Evolutionary conservation across 30 jellyfish, hydroid and myxozoan species (phyloP), one percentile per base, ranked within the genome.

Genomic region (Sanderia malayensis): DNA sequence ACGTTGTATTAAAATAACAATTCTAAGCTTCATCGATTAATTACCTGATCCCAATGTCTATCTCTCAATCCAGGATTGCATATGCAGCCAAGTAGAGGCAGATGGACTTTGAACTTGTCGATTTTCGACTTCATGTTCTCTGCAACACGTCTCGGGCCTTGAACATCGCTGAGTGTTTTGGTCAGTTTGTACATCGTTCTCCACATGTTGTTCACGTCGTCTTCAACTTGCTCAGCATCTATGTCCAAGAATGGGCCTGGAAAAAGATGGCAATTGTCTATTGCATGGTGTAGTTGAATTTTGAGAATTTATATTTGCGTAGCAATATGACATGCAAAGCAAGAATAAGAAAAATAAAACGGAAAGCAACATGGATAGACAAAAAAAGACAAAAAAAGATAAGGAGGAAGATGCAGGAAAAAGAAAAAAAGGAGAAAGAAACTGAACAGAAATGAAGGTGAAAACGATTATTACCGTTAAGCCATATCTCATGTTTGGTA

Each of bases 141-240:
- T 18, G 98, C 96, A 32, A 91, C 96, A 47, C 98, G 96, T 19
- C 94, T 80, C 0, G 98, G 98, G 7, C 96, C 98, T n/a, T 88
- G 83, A 28, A 71, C 92, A 20, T 91, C 96, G 0, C 86, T 68
- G 33, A 91, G 86, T 37, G 92, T 61, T 49, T 91, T 91, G 41
- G 95, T 52, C 46, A 91, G 37, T 73, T 91, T 91, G 69, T 76
- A 83, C 94, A 91, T 76, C 11, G 98, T 91, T 52, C 98, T 68
- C 98, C 98, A 91, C 98, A 91, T 91, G 27, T 61, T 32, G 11
- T 82, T 67, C 37, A 84, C 86, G 45, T 84, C 96, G 7, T 91
- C 98, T 59, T 91, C 98, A 23, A 83, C 79, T 55, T 71, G 44
- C 53, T 91, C 98, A 2, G 98, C 92, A 61, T 91, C 71, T 13